Conservation (phyloP, 2,888 invertebrate species). For the Drosophila differens region DNA sequence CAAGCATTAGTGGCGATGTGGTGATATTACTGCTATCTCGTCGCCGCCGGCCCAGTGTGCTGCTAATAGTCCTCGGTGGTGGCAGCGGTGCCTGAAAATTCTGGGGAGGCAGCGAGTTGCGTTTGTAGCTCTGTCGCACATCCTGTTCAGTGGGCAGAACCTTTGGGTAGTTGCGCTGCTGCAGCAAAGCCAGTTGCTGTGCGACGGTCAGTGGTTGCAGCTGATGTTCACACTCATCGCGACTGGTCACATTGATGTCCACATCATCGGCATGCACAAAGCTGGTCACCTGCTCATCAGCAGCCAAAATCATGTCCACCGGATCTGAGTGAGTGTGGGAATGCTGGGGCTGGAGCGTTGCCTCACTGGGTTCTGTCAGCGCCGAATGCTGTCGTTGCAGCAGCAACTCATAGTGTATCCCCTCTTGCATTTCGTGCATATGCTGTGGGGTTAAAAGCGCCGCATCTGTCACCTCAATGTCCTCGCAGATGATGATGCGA, state of each 20-base stretch:
- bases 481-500: constrained; percentile 84
- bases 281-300: constrained; percentile 86
- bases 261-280: constrained; percentile 85
- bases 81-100: constrained; percentile 88
- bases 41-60: constrained; percentile 88
- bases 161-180: constrained; percentile 93
- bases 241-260: constrained; percentile 90
- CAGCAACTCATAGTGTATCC: constrained; percentile 83
- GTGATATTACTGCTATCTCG: constrained; percentile 85
- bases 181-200: constrained; percentile 90
- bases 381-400: constrained; percentile 78
- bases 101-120: constrained; percentile 87
- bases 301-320: constrained; percentile 86
- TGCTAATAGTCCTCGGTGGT: constrained; percentile 90
- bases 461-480: constrained; percentile 83
- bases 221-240: constrained; percentile 86
- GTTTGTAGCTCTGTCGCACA: constrained; percentile 45
- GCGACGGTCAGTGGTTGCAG: constrained; percentile 87
- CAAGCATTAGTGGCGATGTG: constrained; percentile 86
- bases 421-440: constrained; percentile 78
- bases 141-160: constrained; percentile 89
- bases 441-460: constrained; percentile 82
- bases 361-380: constrained; percentile 72
- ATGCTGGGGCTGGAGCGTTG: constrained; percentile 69
- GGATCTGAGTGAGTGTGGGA: constrained; percentile 89